Base-by-base conservation (phyloP, 2,888 invertebrate species). In the Nezara viridula region DNA sequence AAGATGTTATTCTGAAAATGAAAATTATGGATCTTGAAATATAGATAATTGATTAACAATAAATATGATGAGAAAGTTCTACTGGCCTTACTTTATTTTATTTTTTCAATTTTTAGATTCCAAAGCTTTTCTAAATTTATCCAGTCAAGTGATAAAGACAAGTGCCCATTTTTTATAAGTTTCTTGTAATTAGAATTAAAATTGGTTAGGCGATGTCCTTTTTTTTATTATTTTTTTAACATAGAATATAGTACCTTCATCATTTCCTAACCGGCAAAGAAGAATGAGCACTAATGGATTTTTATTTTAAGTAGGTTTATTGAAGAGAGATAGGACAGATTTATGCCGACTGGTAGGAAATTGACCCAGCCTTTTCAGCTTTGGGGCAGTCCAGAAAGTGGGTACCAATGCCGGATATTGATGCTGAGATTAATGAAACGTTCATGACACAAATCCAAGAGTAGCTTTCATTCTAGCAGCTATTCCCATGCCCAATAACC, bases 341-440 rank as follows among this genome's bases (percentile, higher is more conserved):
- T 77, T 77, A 77, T 77, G 77, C 77, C 77, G 77, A 77, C 77
- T 77, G 77, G 77, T 77, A 77, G 77, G 77, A 77, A 77, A 77
- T 77, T 77, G 77, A 77, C 40, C 77, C 14, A 24, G 40, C 24
- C 21, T 24, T 21, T 40, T 10, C 60, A 60, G 40, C 77, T 37
- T 32, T 10, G 66, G 32, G 19, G 37, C 55, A 55, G 55, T 55
- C 9, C 37, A 77, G 77, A 77, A 77, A 77, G 77, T 77, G 77
- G 77, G 77, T 37, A 40, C 77, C 40, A 10, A 21, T 40, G 6
- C 40, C 77, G 77, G 77, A 77, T 77, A 77, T 77, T 77, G 77
- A 77, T 77, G 77, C 77, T 77, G 77, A 77, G 77, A 77, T 77
- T 77, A 77, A 77, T 77, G 77, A 77, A 77, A 77, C 40, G 77